These are phyloP conservation scores for Cygnus buccinator DNA, from an alignment of 2,113 vertebrate genomes.

Conservation along the genomic window DNA sequence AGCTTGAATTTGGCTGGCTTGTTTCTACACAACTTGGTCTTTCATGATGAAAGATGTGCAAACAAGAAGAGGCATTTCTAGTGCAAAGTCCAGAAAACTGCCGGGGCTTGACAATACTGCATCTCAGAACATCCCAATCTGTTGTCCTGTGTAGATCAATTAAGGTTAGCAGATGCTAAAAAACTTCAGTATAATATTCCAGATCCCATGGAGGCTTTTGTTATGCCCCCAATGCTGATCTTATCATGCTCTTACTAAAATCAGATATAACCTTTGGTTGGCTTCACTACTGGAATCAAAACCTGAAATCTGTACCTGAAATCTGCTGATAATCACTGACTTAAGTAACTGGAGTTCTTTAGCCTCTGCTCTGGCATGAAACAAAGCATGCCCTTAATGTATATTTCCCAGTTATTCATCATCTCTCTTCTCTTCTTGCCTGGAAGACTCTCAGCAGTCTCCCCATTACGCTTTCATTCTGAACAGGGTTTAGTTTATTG, in stretches of 20 bases:
- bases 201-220: background rate
- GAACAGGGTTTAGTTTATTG: background rate
- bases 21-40: conserved; percentile 16
- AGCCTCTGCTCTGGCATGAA: background rate
- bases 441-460: background rate
- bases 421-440: background rate
- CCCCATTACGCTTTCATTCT: background rate
- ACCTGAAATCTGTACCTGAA: background rate
- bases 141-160: conserved; percentile 21
- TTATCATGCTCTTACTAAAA: background rate
- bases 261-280: background rate
- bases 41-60: conserved; percentile 12
- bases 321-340: background rate
- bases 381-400: background rate
- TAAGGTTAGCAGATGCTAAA: conserved; percentile 47
- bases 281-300: background rate
- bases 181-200: background rate
- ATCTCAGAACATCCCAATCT: conserved; percentile 26
- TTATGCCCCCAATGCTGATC: background rate
- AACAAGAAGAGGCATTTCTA: conserved; percentile 19
- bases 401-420: background rate
- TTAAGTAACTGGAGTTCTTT: background rate
- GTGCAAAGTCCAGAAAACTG: background rate
- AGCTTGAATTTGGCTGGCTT: conserved; percentile 49
- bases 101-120: background rate